Percentiles rank a stretch among this genome's conserved stretches.
phyloP scores from a whole-genome alignment of 2,113 vertebrate genomes.

The Chaetodon auriga region DNA sequence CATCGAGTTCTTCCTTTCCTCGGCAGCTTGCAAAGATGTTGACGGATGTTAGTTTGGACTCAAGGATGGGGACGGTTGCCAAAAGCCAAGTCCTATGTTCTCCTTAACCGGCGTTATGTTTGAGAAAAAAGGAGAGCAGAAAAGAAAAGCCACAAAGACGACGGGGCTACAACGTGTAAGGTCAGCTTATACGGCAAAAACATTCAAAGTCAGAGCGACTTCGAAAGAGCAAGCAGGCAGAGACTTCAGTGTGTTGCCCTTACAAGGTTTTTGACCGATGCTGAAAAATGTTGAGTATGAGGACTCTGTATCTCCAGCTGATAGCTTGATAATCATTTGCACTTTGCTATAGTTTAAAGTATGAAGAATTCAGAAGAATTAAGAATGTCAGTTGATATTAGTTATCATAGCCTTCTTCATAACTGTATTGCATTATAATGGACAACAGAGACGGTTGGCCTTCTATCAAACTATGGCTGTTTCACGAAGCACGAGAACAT shows the following conservation, averaged over 20 bases:
- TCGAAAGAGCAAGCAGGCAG: background rate
- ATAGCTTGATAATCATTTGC: background rate
- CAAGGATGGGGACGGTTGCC: slow-evolving; percentile 39
- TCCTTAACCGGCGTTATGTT: slow-evolving; percentile 30
- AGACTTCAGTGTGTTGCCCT: background rate
- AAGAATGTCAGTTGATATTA: background rate
- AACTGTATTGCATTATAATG: background rate
- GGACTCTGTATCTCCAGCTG: background rate
- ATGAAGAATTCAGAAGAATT: background rate
- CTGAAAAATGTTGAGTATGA: background rate
- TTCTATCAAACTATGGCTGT: background rate
- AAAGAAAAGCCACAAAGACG: slow-evolving; percentile 14
- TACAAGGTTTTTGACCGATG: background rate
- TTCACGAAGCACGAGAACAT: too few relatives aligned
- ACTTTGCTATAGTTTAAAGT: background rate
- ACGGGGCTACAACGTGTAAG: background rate
- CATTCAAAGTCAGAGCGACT: slow-evolving; percentile 14
- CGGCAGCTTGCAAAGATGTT: slow-evolving; percentile 76
- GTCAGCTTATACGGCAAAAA: slow-evolving; percentile 1
- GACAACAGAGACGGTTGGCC: background rate
- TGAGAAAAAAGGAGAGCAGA: slow-evolving; percentile 7
- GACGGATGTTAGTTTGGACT: slow-evolving; percentile 54
- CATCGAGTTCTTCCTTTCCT: slow-evolving; percentile 72
- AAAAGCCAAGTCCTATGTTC: slow-evolving; percentile 45
- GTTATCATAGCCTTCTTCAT: background rate